Conservation (phyloP, 2,113 vertebrate species). For the Dromiciops gliroides region DNA sequence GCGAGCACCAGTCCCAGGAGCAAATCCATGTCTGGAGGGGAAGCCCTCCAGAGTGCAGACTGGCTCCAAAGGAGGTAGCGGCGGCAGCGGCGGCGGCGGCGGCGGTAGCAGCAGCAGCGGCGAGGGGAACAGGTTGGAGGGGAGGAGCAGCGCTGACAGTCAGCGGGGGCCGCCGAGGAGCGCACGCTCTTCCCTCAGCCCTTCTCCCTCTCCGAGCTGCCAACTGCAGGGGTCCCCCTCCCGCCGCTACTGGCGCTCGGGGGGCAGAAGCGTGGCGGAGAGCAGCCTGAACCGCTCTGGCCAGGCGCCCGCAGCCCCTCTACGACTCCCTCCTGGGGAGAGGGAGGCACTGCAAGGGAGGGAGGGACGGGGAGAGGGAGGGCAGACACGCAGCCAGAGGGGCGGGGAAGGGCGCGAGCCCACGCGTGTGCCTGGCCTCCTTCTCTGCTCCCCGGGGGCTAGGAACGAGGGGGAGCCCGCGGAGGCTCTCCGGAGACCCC, state of each 20-base stretch:
- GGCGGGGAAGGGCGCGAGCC: conserved; percentile 45
- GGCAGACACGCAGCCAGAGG: background rate
- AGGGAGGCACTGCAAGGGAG: conserved; percentile 74
- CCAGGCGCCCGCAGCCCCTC: conserved; percentile 9
- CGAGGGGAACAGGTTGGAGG: background rate
- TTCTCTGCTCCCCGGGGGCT: background rate
- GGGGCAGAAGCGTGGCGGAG: background rate
- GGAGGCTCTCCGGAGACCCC: background rate
- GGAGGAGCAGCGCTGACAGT: background rate
- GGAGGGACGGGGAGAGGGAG: conserved; percentile 38
- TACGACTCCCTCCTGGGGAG: conserved; percentile 11
- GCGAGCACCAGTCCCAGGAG: conserved; percentile 85
- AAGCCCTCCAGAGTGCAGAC: background rate
- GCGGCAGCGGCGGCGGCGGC: background rate
- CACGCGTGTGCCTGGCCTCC: conserved; percentile 29
- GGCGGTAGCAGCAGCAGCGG: background rate
- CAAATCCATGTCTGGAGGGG: conserved; percentile 80
- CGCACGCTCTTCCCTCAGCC: background rate
- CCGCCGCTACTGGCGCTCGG: background rate
- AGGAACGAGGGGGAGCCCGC: background rate
- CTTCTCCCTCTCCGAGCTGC: background rate
- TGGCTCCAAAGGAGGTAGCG: background rate
- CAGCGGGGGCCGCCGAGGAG: background rate
- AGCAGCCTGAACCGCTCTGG: conserved; percentile 43
- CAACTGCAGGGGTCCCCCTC: background rate